Evolutionary conservation across 2,113 vertebrate genomes (phyloP), one percentile per base, ranked within the genome.

Genomic region (Cebus imitator): DNA sequence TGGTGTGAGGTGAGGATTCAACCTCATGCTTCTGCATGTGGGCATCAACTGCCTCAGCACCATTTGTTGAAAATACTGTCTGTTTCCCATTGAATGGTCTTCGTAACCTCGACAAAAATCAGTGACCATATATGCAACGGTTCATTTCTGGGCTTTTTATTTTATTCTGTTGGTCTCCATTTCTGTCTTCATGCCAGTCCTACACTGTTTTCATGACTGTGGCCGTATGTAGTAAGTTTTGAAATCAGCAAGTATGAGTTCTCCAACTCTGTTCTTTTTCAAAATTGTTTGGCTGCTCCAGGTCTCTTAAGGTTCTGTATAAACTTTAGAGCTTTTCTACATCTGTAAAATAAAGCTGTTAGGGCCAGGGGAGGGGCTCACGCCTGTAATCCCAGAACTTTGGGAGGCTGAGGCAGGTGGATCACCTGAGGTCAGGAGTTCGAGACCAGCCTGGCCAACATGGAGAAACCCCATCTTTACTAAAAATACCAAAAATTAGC

Each of bases 91-190:
- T 12, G 4, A 18, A 16, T 14, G 70, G 18, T 1, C 57, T 13
- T 13, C 10, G 35, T 30, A 2, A 12, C 30, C 16, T 3, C 21
- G 13, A 1, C 3, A 5, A 40, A 12, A 66, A 17, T 20, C 45
- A 27, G 1, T 12, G 17, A 37, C 43, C 40, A 68, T 2, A 66
- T 0, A 25, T 0, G 0, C 0, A 9, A 30, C 23, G 10, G n/a
- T 13, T 81, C 11, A 13, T n/a, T 87, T 40, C 68, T 32, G 66
- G 45, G 25, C 40, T 45, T n/a, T 25, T 58, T n/a, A 32, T 30
- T 55, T 57, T 37, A 37, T 16, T 66, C 32, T 43, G 12, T 6
- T n/a, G 48, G 8, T 40, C 20, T 21, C 0, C 1, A 18, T 0
- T 20, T 52, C 80, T 6, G 4, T 37, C 37, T 32, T 14, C 23